These are phyloP conservation scores for Scelioninae gen. 1 DNA, from an alignment of 2,888 invertebrate species.

Conservation along the genomic window DNA sequence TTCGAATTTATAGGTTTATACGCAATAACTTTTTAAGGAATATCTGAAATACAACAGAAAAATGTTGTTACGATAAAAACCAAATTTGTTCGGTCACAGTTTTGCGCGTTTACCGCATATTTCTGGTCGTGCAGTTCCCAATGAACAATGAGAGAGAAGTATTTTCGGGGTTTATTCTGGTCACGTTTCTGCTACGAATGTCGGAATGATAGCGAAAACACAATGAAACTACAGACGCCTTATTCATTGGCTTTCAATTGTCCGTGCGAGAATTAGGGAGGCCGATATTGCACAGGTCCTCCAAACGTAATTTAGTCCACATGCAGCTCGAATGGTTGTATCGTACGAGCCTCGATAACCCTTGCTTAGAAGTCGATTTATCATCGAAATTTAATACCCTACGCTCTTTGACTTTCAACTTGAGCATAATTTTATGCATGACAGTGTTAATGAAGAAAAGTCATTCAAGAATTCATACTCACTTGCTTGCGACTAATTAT, in stretches of 20 bases:
- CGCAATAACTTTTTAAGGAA: too few species aligned
- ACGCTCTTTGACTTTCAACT: slow-evolving; percentile 21
- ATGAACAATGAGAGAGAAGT: slow-evolving; percentile 39
- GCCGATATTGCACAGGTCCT: slow-evolving; percentile 39
- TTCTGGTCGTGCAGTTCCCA: slow-evolving; percentile 28
- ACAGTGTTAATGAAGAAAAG: slow-evolving; percentile 41
- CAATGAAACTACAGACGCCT: slow-evolving; percentile 46
- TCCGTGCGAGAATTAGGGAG: slow-evolving; percentile 48
- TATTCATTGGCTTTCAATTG: slow-evolving; percentile 59
- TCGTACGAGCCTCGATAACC: slow-evolving; percentile 46
- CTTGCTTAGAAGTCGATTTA: slow-evolving; percentile 33
- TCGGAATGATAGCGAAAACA: slow-evolving; percentile 56
- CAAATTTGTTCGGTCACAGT: slow-evolving; percentile 18
- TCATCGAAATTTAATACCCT: slow-evolving; percentile 36
- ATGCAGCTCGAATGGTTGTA: slow-evolving; percentile 33
- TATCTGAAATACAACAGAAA: neutral
- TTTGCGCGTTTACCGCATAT: slow-evolving; percentile 38
- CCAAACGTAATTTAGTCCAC: slow-evolving; percentile 55
- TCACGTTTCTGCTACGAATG: slow-evolving; percentile 59
- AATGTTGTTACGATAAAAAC: neutral
- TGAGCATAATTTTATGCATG: slow-evolving; percentile 47
- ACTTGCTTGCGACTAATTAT: too few species aligned
- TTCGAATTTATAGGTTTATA: too few species aligned
- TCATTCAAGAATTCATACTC: slow-evolving; percentile 28
- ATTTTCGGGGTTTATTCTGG: slow-evolving; percentile 51